These are phyloP conservation scores for Perithous albicinctus DNA, from an alignment of 2,888 invertebrate species.

Conservation along the genomic window DNA sequence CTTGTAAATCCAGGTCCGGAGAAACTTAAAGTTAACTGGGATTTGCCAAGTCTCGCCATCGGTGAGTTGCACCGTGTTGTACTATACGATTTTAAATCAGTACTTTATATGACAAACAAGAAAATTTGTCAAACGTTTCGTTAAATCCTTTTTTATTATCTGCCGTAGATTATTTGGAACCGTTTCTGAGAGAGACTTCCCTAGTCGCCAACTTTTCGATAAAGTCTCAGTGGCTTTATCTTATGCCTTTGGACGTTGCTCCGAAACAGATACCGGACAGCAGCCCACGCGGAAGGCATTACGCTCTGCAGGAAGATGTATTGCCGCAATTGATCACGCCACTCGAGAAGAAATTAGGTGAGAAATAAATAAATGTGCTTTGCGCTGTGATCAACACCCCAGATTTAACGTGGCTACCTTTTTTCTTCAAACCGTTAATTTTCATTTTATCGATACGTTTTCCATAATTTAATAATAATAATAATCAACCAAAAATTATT, in stretches of 20 bases:
- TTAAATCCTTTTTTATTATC: slow-evolving; percentile 1
- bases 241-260: slow-evolving; percentile 91
- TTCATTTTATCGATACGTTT: too few species aligned
- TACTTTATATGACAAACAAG: neutral
- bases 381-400: neutral
- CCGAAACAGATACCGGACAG: slow-evolving; percentile 87
- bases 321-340: slow-evolving; percentile 94
- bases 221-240: slow-evolving; percentile 95
- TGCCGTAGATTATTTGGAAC: slow-evolving; percentile 90
- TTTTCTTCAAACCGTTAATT: too few species aligned
- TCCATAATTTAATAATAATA: too few species aligned
- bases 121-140: neutral
- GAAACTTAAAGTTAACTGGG: slow-evolving; percentile 88
- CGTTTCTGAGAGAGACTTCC: slow-evolving; percentile 90
- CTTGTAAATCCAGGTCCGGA: slow-evolving; percentile 94
- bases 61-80: too few species aligned
- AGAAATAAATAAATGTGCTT: neutral
- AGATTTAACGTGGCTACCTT: too few species aligned
- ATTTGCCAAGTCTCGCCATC: slow-evolving; percentile 89
- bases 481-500: too few species aligned
- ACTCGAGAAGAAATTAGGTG: slow-evolving; percentile 92
- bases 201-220: slow-evolving; percentile 92
- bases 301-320: slow-evolving; percentile 88
- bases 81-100: too few species aligned
- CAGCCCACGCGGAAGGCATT: slow-evolving; percentile 86